Evolutionary conservation across 2,888 invertebrate genomes (phyloP).

Genomic region (Tipula helvola): DNA sequence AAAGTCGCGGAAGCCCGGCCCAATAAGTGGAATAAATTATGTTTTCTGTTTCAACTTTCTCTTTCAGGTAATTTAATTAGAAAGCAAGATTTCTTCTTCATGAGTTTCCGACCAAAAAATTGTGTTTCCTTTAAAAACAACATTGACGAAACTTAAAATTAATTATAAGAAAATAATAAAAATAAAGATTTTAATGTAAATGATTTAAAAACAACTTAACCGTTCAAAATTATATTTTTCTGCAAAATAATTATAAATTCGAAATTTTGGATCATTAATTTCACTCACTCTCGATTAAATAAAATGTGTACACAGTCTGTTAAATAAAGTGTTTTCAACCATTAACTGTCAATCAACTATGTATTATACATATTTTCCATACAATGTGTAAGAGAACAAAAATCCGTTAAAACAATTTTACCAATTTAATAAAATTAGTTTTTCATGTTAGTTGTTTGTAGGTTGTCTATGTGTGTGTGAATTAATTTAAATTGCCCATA

Average conservation of each 20-base stretch:
- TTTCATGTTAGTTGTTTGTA: background rate
- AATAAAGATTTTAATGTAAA: too few relatives aligned
- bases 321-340: background rate
- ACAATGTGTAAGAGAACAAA: background rate
- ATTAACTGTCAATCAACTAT: background rate
- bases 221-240: background rate
- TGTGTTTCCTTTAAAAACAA: too few relatives aligned
- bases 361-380: background rate
- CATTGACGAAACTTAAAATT: too few relatives aligned
- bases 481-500: background rate
- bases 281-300: background rate
- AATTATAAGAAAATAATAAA: too few relatives aligned
- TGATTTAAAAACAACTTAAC: too few relatives aligned
- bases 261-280: background rate
- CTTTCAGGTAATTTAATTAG: too few relatives aligned
- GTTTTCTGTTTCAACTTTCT: too few relatives aligned
- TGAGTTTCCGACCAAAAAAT: too few relatives aligned
- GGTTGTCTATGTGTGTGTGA: background rate
- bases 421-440: background rate
- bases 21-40: too few relatives aligned
- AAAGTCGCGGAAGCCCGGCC: too few relatives aligned
- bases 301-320: background rate
- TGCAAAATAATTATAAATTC: background rate
- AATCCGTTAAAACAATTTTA: background rate
- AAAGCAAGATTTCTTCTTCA: too few relatives aligned